Conservation (phyloP, 2,113 vertebrate genomes). For the Pitta sordida region DNA sequence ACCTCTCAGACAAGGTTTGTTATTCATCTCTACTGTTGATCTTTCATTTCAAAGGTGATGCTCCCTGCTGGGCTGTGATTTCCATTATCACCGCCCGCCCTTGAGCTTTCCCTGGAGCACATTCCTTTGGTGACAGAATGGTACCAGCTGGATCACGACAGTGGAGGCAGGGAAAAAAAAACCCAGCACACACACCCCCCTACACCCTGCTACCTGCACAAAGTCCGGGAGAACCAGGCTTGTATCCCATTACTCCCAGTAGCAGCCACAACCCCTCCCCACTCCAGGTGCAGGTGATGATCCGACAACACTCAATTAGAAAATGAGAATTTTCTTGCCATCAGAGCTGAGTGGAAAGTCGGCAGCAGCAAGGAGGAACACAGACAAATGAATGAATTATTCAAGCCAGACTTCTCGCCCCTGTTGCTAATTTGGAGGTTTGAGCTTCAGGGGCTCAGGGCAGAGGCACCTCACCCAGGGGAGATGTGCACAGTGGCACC, state of each 20-base stretch:
- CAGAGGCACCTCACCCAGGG: neutral
- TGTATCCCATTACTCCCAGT: neutral
- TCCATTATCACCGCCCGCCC: neutral
- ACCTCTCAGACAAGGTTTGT: neutral
- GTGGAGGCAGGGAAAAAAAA: rapidly evolving
- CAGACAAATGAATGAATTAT: neutral
- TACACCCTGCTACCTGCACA: neutral
- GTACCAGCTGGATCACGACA: neutral
- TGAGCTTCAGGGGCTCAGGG: neutral
- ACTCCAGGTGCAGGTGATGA: neutral
- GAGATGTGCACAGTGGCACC: neutral
- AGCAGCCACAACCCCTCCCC: neutral
- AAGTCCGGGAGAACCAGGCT: neutral
- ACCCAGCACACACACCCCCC: neutral
- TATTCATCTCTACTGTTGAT: neutral
- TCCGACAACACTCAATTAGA: neutral
- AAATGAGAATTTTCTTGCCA: neutral
- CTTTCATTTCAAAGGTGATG: constrained; percentile 18
- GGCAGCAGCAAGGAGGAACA: neutral
- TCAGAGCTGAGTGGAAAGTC: neutral
- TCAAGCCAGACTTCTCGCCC: neutral
- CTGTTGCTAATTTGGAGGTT: neutral
- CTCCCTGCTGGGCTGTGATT: neutral
- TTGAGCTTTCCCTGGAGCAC: neutral
- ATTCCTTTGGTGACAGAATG: neutral